Conservation (phyloP, 2,113 vertebrate species). For the Rhizomys pruinosus region DNA sequence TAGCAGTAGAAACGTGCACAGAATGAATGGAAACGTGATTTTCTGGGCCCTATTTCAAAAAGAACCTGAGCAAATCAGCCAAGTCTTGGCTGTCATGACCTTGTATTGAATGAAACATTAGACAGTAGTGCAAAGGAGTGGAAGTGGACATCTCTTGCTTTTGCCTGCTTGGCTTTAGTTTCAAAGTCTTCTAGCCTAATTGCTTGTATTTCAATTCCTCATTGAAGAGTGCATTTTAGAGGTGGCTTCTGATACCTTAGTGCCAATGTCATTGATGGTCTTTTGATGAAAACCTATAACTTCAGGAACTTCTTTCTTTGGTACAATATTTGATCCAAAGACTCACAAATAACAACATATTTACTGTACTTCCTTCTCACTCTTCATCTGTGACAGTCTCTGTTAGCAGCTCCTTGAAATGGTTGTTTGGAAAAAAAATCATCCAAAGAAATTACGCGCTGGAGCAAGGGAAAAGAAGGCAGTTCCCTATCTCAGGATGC, state of each 20-base stretch:
- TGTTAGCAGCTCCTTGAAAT: background rate
- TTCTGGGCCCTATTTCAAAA: background rate
- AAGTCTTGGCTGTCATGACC: background rate
- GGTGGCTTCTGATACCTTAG: background rate
- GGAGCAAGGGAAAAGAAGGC: background rate
- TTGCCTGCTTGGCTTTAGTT: background rate
- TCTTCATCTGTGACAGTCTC: background rate
- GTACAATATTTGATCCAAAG: background rate
- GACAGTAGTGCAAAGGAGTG: background rate
- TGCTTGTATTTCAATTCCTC: background rate
- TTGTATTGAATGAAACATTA: constrained; percentile 43
- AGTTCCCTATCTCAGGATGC: background rate
- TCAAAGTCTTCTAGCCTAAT: background rate
- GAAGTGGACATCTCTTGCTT: background rate
- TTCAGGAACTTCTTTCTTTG: background rate
- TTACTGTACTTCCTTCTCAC: background rate
- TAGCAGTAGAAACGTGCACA: background rate
- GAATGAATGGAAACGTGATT: background rate
- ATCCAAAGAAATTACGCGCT: background rate
- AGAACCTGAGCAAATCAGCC: background rate
- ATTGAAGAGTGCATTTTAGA: background rate
- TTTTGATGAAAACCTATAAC: background rate
- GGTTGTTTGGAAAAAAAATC: background rate
- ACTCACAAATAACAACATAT: background rate
- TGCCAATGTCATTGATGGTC: background rate